Base-by-base conservation (phyloP, 1,140 invertebrate species). In the Papilio aristodemus region DNA sequence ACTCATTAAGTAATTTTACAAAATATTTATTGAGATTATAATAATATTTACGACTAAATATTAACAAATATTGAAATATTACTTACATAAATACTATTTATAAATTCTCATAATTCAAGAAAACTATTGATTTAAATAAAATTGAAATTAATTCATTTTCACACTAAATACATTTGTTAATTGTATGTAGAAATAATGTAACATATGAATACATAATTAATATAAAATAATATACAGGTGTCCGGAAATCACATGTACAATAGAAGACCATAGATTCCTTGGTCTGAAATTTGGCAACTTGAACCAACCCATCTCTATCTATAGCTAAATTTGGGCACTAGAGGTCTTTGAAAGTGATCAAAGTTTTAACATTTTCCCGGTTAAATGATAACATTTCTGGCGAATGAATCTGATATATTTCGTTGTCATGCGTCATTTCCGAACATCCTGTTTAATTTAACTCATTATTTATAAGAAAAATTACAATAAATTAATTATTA, bases 401-500 rank as follows among this genome's bases (percentile, higher is more conserved):
- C n/a, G n/a, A n/a, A n/a, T n/a, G n/a, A n/a, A n/a, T n/a, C n/a
- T n/a, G n/a, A n/a, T n/a, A n/a, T n/a, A n/a, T n/a, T n/a, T n/a
- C n/a, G n/a, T n/a, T n/a, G n/a, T n/a, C n/a, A n/a, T n/a, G n/a
- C n/a, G n/a, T n/a, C n/a, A n/a, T n/a, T n/a, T n/a, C n/a, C n/a
- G n/a, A n/a, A n/a, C n/a, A n/a, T n/a, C n/a, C n/a, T n/a, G n/a
- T n/a, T n/a, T 75, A 71, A 68, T 68, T 57, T 43, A 71, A 70
- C 41, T 54, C 0, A 22, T 38, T 43, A 67, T 39, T 36, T 46
- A 62, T 70, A 70, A 70, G 14, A 57, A 46, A 46, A 68, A 70
- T 63, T 43, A 70, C 25, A 69, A 67, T 66, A 17, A 62, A 37
- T 54, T 68, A 70, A 62, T 71, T 71, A 60, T 66, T 17, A 36